Percentiles rank a stretch among this genome's conserved stretches.
phyloP scores from a whole-genome alignment of 2,797 vertebrate species.

The Distichodus sexfasciatus region DNA sequence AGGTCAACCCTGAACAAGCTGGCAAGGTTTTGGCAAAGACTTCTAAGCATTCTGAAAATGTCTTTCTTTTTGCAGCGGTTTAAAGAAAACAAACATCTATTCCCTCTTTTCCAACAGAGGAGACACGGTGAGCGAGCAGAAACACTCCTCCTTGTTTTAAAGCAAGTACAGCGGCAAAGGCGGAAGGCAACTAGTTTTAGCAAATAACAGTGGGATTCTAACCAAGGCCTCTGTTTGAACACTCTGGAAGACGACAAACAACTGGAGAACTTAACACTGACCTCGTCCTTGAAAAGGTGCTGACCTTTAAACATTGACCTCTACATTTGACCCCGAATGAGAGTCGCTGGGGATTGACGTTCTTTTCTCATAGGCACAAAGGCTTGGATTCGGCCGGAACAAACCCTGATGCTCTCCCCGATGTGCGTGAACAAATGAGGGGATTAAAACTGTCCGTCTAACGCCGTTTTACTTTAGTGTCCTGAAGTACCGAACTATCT shows the following conservation, averaged over 20 bases:
- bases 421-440: too few relatives aligned
- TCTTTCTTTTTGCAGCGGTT: constrained; percentile 4
- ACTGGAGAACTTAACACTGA: constrained; percentile 42
- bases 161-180: constrained; percentile 34
- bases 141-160: constrained; percentile 26
- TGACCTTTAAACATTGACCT: constrained; percentile 43
- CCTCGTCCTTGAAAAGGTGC: constrained; percentile 13
- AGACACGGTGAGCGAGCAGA: constrained; percentile 27
- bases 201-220: neutral
- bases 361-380: constrained; percentile 18
- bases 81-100: too few relatives aligned
- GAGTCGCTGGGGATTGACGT: neutral
- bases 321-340: neutral
- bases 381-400: neutral
- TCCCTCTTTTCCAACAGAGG: constrained; percentile 26
- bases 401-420: too few relatives aligned
- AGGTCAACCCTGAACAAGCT: neutral
- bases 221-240: neutral
- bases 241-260: constrained; percentile 31
- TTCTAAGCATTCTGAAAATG: neutral
- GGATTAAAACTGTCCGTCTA: too few relatives aligned
- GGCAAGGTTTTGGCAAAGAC: neutral
- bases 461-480: too few relatives aligned
- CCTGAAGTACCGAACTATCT: too few relatives aligned
- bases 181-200: constrained; percentile 9